Percentiles rank a stretch among this genome's conserved stretches.
phyloP scores from a whole-genome alignment of 2,797 vertebrate species.

The Fistularia commersonii region DNA sequence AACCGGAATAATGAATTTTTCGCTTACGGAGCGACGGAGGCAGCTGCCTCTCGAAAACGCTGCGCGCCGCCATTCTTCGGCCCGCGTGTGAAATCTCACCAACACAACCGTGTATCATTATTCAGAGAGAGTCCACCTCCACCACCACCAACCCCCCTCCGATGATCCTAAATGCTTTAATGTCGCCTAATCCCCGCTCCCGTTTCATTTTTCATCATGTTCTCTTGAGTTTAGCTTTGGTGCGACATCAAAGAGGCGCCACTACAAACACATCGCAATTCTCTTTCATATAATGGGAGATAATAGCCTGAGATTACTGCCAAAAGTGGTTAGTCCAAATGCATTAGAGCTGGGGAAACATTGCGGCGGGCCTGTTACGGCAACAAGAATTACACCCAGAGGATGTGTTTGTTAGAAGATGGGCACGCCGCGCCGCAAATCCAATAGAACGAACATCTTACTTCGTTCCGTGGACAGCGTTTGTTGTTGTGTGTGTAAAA shows the following conservation, averaged over 20 bases:
- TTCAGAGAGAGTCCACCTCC: conserved; percentile 20
- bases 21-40: too few relatives aligned
- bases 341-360: conserved; percentile 23
- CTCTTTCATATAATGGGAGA: conserved; percentile 43
- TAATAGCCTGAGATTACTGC: conserved; percentile 47
- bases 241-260: conserved; percentile 53
- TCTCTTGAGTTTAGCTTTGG: conserved; percentile 38
- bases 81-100: neutral
- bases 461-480: too few relatives aligned
- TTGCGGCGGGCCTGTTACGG: conserved; percentile 14
- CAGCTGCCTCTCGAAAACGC: too few relatives aligned
- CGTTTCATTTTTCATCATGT: conserved; percentile 37
- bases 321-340: conserved; percentile 39
- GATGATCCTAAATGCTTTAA: conserved; percentile 49
- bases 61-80: too few relatives aligned
- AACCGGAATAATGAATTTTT: too few relatives aligned
- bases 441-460: too few relatives aligned
- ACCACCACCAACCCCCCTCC: too few relatives aligned
- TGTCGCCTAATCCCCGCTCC: conserved; percentile 44
- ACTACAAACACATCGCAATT: conserved; percentile 34
- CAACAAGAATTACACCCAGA: conserved; percentile 17
- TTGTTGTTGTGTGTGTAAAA: too few relatives aligned
- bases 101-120: conserved; percentile 3
- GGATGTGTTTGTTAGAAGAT: neutral
- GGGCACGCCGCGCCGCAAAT: too few relatives aligned